Conservation (phyloP, 64 coral and sea anemone genomes). For the Cladopsammia gracilis region DNA sequence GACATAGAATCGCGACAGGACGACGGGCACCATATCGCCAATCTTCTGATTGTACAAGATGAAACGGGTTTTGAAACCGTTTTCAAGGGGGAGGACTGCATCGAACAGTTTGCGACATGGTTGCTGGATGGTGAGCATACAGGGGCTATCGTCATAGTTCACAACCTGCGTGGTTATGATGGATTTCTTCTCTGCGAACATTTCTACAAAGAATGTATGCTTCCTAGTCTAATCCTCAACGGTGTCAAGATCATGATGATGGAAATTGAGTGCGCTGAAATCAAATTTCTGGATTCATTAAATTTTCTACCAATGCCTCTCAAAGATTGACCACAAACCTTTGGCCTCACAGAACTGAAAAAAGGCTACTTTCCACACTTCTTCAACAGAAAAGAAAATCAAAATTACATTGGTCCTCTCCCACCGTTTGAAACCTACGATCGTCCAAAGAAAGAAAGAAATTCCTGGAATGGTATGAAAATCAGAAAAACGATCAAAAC, state of each 20-base stretch:
- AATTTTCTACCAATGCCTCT: constrained; percentile 31
- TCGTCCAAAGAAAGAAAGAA: neutral
- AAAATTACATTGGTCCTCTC: constrained; percentile 16
- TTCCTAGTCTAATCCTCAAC: constrained; percentile 1
- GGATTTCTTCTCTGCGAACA: constrained; percentile 18
- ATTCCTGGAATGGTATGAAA: constrained; percentile 51
- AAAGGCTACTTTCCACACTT: too few species aligned
- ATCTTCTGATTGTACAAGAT: too few species aligned
- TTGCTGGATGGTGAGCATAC: neutral
- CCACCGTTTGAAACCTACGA: constrained; percentile 19
- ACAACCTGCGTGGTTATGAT: constrained; percentile 52
- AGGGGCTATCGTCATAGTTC: neutral
- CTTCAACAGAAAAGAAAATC: constrained; percentile 29
- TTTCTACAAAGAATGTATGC: neutral
- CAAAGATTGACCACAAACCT: constrained; percentile 44
- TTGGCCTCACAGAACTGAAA: too few species aligned
- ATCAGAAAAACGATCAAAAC: neutral
- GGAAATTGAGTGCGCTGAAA: too few species aligned
- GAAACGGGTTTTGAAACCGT: too few species aligned
- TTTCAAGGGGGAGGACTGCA: neutral
- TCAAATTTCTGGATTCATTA: neutral
- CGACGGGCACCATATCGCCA: too few species aligned
- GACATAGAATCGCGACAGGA: too few species aligned
- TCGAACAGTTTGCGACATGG: neutral
- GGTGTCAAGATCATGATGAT: constrained; percentile 52